These are phyloP conservation scores for Nothoprocta pentlandii DNA, from an alignment of 2,113 vertebrate species.

Conservation along the genomic window DNA sequence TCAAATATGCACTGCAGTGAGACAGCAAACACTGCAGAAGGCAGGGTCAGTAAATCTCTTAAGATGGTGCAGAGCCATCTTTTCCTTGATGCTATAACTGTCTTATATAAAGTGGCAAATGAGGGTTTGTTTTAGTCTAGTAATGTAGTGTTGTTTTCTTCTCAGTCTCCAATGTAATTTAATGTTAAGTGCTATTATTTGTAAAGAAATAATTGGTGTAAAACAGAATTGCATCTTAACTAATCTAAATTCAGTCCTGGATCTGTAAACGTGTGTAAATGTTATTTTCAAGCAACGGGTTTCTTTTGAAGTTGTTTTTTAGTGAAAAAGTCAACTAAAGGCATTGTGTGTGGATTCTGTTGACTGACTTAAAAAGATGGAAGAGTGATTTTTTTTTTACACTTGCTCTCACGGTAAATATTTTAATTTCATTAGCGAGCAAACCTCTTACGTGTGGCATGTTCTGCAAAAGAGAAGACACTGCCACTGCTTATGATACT, in stretches of 20 bases:
- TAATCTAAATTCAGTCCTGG: background rate
- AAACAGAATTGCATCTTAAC: background rate
- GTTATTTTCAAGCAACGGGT: background rate
- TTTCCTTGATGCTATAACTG: background rate
- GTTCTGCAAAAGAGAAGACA: background rate
- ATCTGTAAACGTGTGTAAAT: background rate
- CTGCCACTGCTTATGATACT: background rate
- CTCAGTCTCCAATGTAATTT: background rate
- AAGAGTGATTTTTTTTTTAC: background rate
- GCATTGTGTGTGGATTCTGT: background rate
- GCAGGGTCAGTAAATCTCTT: background rate
- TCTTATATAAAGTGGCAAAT: background rate
- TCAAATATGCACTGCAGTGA: background rate
- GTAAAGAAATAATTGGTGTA: background rate
- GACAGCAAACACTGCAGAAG: background rate
- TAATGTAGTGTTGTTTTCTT: background rate
- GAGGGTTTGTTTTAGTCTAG: background rate
- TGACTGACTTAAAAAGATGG: background rate
- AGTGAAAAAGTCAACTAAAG: background rate
- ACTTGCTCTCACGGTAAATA: background rate
- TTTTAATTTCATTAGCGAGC: background rate
- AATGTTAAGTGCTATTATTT: background rate
- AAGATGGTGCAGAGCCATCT: background rate
- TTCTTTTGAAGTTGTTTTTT: background rate
- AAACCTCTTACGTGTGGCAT: background rate